Evolutionary conservation across 1,140 invertebrate genomes (phyloP).

Genomic region (Mercenaria mercenaria): DNA sequence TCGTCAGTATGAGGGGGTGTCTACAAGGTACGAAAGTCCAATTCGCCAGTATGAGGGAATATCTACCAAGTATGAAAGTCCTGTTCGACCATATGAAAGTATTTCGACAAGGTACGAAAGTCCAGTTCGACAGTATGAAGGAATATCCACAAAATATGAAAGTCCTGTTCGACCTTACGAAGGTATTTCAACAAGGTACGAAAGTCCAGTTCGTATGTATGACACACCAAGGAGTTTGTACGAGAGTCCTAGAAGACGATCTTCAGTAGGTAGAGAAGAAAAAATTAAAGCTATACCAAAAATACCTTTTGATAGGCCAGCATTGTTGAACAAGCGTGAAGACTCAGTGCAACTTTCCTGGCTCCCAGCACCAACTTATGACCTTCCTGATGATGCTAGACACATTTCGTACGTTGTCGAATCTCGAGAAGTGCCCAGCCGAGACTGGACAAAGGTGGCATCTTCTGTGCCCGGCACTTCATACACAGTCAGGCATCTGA

Average conservation of each 20-base stretch:
- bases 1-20: not conserved
- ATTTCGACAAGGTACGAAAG: not conserved
- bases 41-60: not conserved
- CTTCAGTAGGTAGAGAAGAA: constrained; percentile 19
- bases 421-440: constrained; percentile 79
- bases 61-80: not conserved
- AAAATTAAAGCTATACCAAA: constrained; percentile 67
- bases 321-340: constrained; percentile 72
- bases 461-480: constrained; percentile 75
- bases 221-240: not conserved
- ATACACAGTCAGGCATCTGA: constrained; percentile 73
- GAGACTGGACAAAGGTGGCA: constrained; percentile 81
- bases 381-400: constrained; percentile 75
- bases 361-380: constrained; percentile 77
- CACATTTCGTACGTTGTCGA: constrained; percentile 80
- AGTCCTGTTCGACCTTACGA: not conserved
- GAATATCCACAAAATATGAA: not conserved
- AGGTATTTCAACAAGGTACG: not conserved
- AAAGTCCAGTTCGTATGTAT: not conserved
- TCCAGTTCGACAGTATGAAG: not conserved
- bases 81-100: constrained; percentile 6
- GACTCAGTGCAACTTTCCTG: constrained; percentile 79
- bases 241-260: constrained; percentile 28
- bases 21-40: constrained; percentile 16
- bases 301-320: constrained; percentile 79